Conservation (phyloP, 2,797 vertebrate species). For the Myotis myotis region DNA sequence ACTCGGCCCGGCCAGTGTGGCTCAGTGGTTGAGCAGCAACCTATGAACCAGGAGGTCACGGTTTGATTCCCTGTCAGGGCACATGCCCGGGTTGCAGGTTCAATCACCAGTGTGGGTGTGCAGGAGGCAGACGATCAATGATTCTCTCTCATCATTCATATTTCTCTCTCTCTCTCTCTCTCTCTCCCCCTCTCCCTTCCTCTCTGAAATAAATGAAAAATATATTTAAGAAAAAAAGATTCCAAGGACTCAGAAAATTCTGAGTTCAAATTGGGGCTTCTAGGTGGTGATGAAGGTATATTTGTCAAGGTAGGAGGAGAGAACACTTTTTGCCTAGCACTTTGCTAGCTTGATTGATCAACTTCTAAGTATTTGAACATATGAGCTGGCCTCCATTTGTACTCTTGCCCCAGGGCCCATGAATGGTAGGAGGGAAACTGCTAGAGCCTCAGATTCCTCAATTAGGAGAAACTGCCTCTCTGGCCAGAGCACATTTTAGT, state of each 20-base stretch:
- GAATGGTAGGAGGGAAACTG: neutral
- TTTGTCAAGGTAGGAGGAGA: neutral
- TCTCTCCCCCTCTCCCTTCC: too few relatives aligned
- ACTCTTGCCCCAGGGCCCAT: neutral
- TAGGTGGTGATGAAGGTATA: neutral
- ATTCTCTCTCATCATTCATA: too few relatives aligned
- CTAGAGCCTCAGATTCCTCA: neutral
- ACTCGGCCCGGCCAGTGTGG: neutral
- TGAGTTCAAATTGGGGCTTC: neutral
- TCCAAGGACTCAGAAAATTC: neutral
- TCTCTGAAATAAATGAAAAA: too few relatives aligned
- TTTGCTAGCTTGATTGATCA: conserved; percentile 6
- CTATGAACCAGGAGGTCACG: too few relatives aligned
- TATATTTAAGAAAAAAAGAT: too few relatives aligned
- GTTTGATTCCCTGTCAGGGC: too few relatives aligned
- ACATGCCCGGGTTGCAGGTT: too few relatives aligned
- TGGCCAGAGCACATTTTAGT: neutral
- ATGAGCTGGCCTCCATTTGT: neutral
- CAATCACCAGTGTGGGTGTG: too few relatives aligned
- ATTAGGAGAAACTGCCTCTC: neutral
- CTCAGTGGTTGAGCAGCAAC: too few relatives aligned
- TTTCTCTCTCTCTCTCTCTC: too few relatives aligned
- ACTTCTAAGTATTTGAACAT: neutral
- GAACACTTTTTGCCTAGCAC: neutral
- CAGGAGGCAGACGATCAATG: too few relatives aligned